Evolutionary conservation across 2,113 vertebrate species (phyloP).

Genomic region (Boulengeromyrus knoepffleri): DNA sequence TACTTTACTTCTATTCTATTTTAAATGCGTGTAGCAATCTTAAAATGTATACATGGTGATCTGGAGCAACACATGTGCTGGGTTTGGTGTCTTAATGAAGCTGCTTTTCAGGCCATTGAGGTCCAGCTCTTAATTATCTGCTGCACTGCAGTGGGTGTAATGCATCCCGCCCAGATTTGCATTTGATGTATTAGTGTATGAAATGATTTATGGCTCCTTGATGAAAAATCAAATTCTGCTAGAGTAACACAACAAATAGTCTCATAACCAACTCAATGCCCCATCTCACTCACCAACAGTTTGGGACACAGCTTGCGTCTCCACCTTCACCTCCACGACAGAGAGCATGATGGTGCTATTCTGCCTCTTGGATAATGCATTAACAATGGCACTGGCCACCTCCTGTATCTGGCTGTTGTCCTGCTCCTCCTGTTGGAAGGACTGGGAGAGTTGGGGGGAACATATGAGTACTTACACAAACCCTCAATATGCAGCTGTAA

Average conservation of each 20-base stretch:
- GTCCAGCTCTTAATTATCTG: neutral
- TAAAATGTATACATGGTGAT: neutral
- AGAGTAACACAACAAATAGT: neutral
- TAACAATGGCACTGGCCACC: constrained; percentile 72
- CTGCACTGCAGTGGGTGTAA: neutral
- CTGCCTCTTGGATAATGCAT: constrained; percentile 73
- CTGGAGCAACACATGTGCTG: neutral
- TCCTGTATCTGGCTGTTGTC: constrained; percentile 74
- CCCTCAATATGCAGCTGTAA: neutral
- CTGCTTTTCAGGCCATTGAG: neutral
- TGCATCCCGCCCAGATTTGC: neutral
- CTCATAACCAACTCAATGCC: neutral
- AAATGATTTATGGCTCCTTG: neutral
- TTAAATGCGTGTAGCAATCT: neutral
- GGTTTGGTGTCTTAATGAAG: neutral
- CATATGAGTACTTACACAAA: neutral
- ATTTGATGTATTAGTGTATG: neutral
- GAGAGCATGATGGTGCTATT: constrained; percentile 84
- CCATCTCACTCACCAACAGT: constrained; percentile 59
- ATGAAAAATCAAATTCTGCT: neutral
- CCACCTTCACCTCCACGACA: constrained; percentile 83
- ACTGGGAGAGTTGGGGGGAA: constrained; percentile 49
- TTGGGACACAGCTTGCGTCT: constrained; percentile 57
- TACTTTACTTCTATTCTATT: neutral
- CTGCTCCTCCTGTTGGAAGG: constrained; percentile 67